A percentile compares a stretch with the other conserved stretches of the same genome.
Conservation (phyloP, 1,140 invertebrate genomes). For the Nymphalis io region DNA sequence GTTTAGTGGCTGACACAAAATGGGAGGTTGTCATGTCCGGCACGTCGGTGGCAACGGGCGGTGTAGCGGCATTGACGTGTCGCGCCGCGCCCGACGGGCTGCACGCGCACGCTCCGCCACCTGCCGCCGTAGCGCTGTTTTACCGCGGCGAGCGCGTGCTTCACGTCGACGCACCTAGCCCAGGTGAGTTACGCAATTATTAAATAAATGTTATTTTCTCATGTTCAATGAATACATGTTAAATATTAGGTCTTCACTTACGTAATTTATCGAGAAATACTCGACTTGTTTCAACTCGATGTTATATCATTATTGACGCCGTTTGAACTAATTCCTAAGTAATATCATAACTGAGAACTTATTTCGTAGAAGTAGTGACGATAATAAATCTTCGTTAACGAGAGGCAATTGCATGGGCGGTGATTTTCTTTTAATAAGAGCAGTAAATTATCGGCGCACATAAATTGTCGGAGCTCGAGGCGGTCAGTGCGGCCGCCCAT, state of each 20-base stretch:
- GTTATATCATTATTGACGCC: too few species aligned
- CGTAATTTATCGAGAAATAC: too few species aligned
- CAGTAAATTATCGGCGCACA: conserved; percentile 23
- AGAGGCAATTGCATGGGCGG: conserved; percentile 7
- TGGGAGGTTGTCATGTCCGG: conserved; percentile 51
- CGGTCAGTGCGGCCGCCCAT: conserved; percentile 9
- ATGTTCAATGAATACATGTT: too few species aligned
- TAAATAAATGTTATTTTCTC: background rate
- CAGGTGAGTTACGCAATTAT: conserved; percentile 37
- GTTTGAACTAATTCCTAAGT: too few species aligned
- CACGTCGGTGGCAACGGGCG: conserved; percentile 44
- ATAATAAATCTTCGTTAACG: conserved; percentile 12
- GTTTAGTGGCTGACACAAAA: conserved; percentile 44
- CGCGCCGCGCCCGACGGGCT: conserved; percentile 23
- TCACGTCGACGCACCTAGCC: conserved; percentile 47
- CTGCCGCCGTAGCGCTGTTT: conserved; percentile 49
- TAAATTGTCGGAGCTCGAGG: conserved; percentile 25
- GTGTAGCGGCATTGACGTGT: conserved; percentile 52
- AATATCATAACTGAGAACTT: background rate
- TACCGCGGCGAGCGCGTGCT: conserved; percentile 54
- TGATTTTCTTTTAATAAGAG: conserved; percentile 34
- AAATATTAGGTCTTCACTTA: too few species aligned
- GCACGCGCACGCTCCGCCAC: conserved; percentile 24
- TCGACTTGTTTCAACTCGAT: too few species aligned
- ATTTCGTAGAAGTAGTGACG: background rate